phyloP scores from a whole-genome alignment of 2,888 invertebrate genomes.

The Drosophila silvestris region DNA sequence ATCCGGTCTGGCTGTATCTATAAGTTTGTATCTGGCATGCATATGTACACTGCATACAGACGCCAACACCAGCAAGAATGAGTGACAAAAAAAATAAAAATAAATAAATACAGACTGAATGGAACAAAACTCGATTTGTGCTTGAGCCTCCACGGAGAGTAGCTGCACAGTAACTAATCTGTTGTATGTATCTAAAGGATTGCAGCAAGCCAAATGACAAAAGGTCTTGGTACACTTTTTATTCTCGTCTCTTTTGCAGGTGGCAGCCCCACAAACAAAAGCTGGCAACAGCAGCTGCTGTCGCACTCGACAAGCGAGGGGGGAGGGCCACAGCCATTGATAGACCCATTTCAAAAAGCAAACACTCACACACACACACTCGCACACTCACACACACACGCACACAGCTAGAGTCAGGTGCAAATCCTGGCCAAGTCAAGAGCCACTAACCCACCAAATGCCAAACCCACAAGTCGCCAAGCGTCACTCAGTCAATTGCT shows the following conservation, averaged over 20 bases:
- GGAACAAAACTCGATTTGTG: conserved; percentile 56
- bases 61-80: conserved; percentile 45
- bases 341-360: conserved; percentile 46
- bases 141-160: conserved; percentile 16
- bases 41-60: conserved; percentile 41
- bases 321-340: conserved; percentile 34
- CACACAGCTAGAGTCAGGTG: conserved; percentile 45
- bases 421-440: conserved; percentile 69
- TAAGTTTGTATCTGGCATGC: conserved; percentile 75
- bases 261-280: conserved; percentile 29
- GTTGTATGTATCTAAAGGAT: conserved; percentile 84
- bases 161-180: conserved; percentile 74
- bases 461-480: conserved; percentile 37
- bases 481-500: conserved; percentile 79
- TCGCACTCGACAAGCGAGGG: conserved; percentile 5
- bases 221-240: conserved; percentile 48
- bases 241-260: conserved; percentile 28
- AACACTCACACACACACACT: conserved; percentile 9
- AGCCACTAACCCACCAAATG: conserved; percentile 25
- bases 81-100: conserved; percentile 54
- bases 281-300: conserved; percentile 30
- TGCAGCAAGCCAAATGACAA: conserved; percentile 62
- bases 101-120: not conserved
- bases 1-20: conserved; percentile 67
- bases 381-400: not conserved